Evolutionary conservation across 2,888 invertebrate genomes (phyloP), one percentile per base, ranked within the genome.

Genomic region (Rhodophaea formosa): DNA sequence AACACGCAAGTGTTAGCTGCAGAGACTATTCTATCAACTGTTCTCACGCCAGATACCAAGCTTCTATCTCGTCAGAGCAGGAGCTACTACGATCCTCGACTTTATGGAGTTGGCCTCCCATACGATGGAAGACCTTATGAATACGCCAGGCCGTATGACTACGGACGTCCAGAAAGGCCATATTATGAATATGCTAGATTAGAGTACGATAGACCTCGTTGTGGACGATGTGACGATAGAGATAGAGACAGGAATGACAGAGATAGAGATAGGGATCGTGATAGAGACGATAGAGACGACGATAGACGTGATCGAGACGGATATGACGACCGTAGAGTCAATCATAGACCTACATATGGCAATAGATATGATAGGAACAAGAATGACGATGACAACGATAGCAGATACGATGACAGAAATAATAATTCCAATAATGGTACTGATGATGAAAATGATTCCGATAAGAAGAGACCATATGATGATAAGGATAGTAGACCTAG

Each of bases 1-100:
- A 69, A 78, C 70, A 35, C 63, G 62, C 51, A 51, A 53, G 63
- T 69, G 56, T 70, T 65, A n/a, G 78, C 82, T 6, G 77, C 75
- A 53, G 80, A 82, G 53, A 78, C 84, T 0, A 59, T 84, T 1
- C 66, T 86, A 58, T 81, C 89, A 12, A 80, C 86, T 0, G 62
- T 86, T 3, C 67, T 87, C 58, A 77, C 72, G 3, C 77, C 84
- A n/a, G 55, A 57, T 66, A 12, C 64, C 65, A 79, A 77, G 30
- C 59, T 63, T 42, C 62, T 80, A n/a, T 80, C 73, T 8, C 72
- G 90, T 0, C 84, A 84, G 61, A 80, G 82, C 30, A 78, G 88
- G 30, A 88, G 89, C 58, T 90, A 88, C 67, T 88, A 89, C 56
- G 82, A 84, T 65, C 83, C 81, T 23, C 74, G 85, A 59, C 12